A percentile compares a stretch with the other conserved stretches of the same genome.
Evolutionary conservation across 2,888 invertebrate genomes (phyloP).

Genomic region (Drosophila infuscata): DNA sequence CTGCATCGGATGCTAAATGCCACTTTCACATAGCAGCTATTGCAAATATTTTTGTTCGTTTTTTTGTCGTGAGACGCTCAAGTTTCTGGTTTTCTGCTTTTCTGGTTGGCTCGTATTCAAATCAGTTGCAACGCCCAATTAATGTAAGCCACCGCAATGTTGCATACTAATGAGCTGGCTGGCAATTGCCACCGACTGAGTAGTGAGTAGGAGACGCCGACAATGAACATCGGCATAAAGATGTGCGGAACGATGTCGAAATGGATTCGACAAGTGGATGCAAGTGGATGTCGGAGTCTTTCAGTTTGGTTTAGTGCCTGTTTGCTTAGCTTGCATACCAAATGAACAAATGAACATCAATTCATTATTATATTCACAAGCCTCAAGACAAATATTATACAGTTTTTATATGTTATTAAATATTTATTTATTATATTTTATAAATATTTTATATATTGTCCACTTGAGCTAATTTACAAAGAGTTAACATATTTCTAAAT

Average conservation of each 20-base stretch:
- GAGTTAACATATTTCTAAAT: neutral
- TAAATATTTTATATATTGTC: neutral
- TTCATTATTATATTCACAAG: conserved; percentile 2
- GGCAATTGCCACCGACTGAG: conserved; percentile 25
- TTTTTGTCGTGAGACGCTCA: conserved; percentile 3
- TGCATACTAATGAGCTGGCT: conserved; percentile 77
- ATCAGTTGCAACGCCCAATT: conserved; percentile 82
- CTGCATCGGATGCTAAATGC: conserved; percentile 35
- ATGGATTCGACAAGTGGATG: conserved; percentile 8
- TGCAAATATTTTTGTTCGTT: conserved; percentile 43
- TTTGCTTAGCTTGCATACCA: conserved; percentile 21
- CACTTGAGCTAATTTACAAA: neutral
- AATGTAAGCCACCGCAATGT: conserved; percentile 78
- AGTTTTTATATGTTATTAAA: neutral
- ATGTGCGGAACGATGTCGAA: conserved; percentile 36
- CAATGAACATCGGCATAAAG: conserved; percentile 52
- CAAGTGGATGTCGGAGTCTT: neutral
- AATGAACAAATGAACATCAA: conserved; percentile 26
- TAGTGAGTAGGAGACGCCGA: conserved; percentile 20
- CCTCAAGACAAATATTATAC: neutral
- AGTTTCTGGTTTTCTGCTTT: conserved; percentile 20
- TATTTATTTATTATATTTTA: neutral
- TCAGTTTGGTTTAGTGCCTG: conserved; percentile 8
- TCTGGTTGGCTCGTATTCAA: conserved; percentile 70
- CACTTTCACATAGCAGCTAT: conserved; percentile 55